Conservation (phyloP, 2,888 invertebrate genomes). For the Escarpia spicata region DNA sequence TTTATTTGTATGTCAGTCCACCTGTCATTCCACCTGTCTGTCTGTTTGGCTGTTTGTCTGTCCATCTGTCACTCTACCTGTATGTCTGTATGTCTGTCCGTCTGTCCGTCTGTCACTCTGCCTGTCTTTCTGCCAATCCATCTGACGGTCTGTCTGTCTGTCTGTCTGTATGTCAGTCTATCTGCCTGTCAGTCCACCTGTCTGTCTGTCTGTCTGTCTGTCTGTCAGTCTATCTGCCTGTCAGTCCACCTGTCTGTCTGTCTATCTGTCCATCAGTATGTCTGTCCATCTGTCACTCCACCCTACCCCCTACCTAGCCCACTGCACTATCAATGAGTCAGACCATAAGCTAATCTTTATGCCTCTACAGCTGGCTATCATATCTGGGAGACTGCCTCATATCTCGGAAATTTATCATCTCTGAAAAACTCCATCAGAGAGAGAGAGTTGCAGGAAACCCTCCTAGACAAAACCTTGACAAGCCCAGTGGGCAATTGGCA, state of each 20-base stretch:
- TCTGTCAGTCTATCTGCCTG: background rate
- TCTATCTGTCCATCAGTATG: background rate
- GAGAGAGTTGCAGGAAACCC: background rate
- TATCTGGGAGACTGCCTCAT: conserved; percentile 13
- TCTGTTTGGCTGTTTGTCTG: background rate
- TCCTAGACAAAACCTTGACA: background rate
- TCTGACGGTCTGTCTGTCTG: background rate
- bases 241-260: background rate
- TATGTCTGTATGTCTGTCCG: background rate
- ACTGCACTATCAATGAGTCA: background rate
- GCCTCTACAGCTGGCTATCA: background rate
- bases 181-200: background rate
- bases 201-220: background rate
- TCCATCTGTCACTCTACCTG: background rate
- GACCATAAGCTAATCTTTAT: background rate
- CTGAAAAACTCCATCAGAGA: background rate
- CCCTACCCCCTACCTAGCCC: background rate
- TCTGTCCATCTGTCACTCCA: background rate
- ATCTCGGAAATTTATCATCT: background rate
- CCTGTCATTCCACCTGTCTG: background rate
- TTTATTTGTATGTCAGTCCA: background rate
- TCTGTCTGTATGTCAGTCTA: background rate
- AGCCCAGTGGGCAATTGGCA: background rate
- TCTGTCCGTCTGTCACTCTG: background rate
- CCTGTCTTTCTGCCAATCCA: background rate